Evolutionary conservation across 2,113 vertebrate species (phyloP).

Genomic region (Apaloderma vittatum): DNA sequence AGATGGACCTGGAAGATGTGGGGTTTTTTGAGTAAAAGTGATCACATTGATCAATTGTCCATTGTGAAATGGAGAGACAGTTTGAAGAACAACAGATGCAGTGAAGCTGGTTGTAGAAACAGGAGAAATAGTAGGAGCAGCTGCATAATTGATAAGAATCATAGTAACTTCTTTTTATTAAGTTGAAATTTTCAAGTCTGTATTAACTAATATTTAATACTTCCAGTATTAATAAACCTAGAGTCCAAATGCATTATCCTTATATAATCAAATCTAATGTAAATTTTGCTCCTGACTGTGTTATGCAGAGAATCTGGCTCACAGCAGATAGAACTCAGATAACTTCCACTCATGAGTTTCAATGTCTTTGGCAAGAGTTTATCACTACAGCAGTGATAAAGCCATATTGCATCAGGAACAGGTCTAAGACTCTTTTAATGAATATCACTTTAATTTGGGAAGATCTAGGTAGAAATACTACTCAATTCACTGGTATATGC

Average conservation of each 20-base stretch:
- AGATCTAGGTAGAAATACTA: neutral
- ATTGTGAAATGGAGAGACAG: fast-evolving
- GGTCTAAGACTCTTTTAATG: neutral
- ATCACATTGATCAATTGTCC: fast-evolving
- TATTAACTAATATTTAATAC: neutral
- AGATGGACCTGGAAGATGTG: neutral
- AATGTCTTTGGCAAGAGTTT: neutral
- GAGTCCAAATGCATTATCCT: neutral
- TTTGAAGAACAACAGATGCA: neutral
- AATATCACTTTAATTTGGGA: neutral
- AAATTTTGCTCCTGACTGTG: neutral
- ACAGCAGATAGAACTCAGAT: neutral
- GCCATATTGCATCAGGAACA: neutral
- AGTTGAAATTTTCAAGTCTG: neutral
- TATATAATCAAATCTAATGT: neutral
- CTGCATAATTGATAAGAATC: neutral
- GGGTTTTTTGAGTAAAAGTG: neutral
- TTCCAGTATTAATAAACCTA: neutral
- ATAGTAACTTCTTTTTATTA: neutral
- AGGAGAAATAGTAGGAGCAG: neutral
- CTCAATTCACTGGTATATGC: neutral
- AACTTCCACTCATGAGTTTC: neutral
- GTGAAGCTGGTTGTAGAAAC: neutral
- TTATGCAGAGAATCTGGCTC: neutral
- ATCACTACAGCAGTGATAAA: neutral